Conservation (phyloP, 2,888 invertebrate species). For the Tipula unca region DNA sequence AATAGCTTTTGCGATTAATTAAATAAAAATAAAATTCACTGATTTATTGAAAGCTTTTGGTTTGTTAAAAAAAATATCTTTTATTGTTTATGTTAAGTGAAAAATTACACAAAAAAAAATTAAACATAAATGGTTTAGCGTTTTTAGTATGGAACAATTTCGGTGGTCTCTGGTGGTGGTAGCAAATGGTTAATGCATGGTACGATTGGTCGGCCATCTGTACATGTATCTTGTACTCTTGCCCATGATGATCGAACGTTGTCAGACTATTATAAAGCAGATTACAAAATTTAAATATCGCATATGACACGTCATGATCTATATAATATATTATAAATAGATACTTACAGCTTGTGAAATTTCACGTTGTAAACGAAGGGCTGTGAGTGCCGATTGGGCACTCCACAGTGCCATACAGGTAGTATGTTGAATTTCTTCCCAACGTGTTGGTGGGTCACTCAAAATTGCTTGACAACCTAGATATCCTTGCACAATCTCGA, state of each 20-base stretch:
- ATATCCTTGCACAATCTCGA: neutral
- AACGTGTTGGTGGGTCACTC: neutral
- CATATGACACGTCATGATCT: neutral
- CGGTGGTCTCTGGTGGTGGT: neutral
- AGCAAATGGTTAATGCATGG: neutral
- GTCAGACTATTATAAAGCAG: neutral
- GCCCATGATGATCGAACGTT: neutral
- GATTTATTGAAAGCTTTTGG: neutral
- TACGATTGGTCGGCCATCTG: neutral
- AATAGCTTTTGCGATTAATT: too few species aligned
- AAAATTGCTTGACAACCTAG: neutral
- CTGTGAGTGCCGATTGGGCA: neutral
- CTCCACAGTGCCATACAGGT: neutral
- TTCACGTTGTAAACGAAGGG: neutral
- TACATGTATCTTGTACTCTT: neutral
- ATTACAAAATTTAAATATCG: neutral
- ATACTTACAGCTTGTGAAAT: neutral
- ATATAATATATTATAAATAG: too few species aligned
- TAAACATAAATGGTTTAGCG: neutral
- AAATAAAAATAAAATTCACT: too few species aligned
- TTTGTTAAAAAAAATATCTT: neutral
- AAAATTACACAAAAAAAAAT: neutral
- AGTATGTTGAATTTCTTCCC: neutral
- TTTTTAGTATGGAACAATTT: neutral
- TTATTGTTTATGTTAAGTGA: neutral